These are phyloP conservation scores for Lanius collurio DNA, from an alignment of 2,113 vertebrate genomes.

Conservation along the genomic window DNA sequence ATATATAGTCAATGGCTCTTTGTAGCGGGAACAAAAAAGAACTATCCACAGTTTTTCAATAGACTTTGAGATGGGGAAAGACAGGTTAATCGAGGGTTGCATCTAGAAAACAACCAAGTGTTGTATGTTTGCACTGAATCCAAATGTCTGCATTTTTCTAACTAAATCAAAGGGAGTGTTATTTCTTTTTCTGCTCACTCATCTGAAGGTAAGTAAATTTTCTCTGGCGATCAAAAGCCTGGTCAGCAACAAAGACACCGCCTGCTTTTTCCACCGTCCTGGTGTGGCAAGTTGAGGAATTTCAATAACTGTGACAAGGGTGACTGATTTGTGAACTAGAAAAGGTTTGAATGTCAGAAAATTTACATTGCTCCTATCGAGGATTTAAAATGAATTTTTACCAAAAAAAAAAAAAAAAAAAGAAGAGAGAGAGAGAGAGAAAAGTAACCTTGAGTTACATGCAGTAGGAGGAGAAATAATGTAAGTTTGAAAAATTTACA, in stretches of 20 bases:
- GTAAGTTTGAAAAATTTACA: constrained; percentile 72
- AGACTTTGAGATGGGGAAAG: constrained; percentile 82
- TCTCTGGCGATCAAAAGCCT: constrained; percentile 88
- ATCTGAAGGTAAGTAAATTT: constrained; percentile 91
- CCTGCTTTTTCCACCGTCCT: constrained; percentile 85
- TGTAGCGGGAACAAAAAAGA: constrained; percentile 79
- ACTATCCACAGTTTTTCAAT: constrained; percentile 81
- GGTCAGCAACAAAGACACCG: constrained; percentile 85
- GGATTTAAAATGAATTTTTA: constrained; percentile 68
- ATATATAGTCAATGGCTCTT: constrained; percentile 83
- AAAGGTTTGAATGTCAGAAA: constrained; percentile 84
- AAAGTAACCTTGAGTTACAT: constrained; percentile 56
- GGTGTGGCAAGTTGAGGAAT: constrained; percentile 84
- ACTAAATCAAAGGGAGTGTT: constrained; percentile 89
- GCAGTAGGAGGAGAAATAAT: constrained; percentile 66
- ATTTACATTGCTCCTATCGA: constrained; percentile 78
- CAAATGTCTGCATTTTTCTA: constrained; percentile 88
- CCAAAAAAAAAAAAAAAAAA: background rate
- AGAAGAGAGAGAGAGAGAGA: accelerated
- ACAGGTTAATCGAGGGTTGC: constrained; percentile 87
- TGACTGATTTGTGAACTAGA: constrained; percentile 88
- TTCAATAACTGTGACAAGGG: constrained; percentile 88
- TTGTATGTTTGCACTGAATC: constrained; percentile 90
- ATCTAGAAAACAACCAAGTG: constrained; percentile 86
- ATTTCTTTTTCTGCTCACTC: constrained; percentile 89